A percentile compares a stretch with the other conserved stretches of the same genome.
Conservation (phyloP, 2,888 invertebrate species). For the Agrilus biguttatus region DNA sequence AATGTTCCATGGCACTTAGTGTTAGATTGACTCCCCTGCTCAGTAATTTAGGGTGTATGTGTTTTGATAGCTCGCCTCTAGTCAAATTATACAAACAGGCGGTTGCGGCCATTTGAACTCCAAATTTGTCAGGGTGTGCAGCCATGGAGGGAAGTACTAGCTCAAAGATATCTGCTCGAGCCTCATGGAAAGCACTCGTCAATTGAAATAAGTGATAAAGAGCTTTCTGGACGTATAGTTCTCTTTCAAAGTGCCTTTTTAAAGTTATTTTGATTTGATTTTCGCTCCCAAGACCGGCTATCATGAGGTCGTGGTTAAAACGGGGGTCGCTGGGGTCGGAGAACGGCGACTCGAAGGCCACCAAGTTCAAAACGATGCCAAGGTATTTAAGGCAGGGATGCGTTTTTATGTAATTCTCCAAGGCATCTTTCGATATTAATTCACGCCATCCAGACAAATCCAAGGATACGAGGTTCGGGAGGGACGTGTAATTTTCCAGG, state of each 20-base stretch:
- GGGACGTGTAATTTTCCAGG: slow-evolving; percentile 30
- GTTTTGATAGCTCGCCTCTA: slow-evolving; percentile 45
- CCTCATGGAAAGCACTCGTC: slow-evolving; percentile 29
- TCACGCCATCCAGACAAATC: slow-evolving; percentile 44
- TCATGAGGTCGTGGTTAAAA: slow-evolving; percentile 14
- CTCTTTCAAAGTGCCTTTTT: slow-evolving; percentile 38
- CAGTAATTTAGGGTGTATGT: slow-evolving; percentile 47
- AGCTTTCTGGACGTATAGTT: slow-evolving; percentile 50
- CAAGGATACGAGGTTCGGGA: slow-evolving; percentile 42
- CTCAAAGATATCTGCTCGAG: slow-evolving; percentile 48
- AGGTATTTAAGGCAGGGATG: slow-evolving; percentile 24
- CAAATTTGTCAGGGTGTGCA: slow-evolving; percentile 37
- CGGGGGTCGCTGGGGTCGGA: slow-evolving; percentile 13
- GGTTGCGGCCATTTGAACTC: slow-evolving; percentile 60
- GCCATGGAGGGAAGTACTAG: slow-evolving; percentile 36
- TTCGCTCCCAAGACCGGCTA: slow-evolving; percentile 23
- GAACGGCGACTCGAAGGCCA: slow-evolving; percentile 21
- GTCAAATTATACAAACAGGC: slow-evolving; percentile 62
- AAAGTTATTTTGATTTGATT: slow-evolving; percentile 36
- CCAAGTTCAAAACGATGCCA: slow-evolving; percentile 24
- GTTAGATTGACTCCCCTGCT: slow-evolving; percentile 47
- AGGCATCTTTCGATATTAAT: slow-evolving; percentile 11
- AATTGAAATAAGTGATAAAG: slow-evolving; percentile 47
- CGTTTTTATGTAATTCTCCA: slow-evolving; percentile 17
- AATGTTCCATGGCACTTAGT: slow-evolving; percentile 51